These are phyloP conservation scores for Rhineura floridana DNA, from an alignment of 2,113 vertebrate genomes.

Conservation along the genomic window DNA sequence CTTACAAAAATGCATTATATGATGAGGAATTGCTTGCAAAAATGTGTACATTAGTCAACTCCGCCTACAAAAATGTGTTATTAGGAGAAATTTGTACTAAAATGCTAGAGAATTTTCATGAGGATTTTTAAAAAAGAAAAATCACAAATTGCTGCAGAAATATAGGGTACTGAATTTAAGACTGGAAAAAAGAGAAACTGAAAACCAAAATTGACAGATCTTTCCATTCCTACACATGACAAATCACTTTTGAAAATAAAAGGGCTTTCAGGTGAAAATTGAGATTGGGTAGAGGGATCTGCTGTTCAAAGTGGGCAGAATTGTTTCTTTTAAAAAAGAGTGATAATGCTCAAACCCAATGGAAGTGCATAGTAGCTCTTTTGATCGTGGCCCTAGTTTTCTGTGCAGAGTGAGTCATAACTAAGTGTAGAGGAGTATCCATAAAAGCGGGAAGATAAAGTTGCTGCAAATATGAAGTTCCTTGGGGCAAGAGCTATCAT, in stretches of 20 bases:
- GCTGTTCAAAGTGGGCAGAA: neutral
- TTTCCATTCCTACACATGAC: no score
- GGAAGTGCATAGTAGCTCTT: neutral
- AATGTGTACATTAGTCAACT: no score
- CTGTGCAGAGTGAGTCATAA: neutral
- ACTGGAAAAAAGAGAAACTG: no score
- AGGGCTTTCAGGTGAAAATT: neutral
- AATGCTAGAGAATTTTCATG: no score
- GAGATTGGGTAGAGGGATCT: neutral
- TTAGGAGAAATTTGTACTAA: no score
- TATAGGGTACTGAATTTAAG: no score
- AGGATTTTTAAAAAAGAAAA: no score
- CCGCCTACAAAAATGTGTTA: no score
- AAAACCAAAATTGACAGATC: no score
- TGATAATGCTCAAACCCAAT: fast-evolving
- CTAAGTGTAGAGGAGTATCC: neutral
- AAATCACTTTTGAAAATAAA: neutral
- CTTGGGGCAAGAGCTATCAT: neutral
- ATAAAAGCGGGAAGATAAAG: neutral
- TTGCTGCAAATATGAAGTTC: neutral
- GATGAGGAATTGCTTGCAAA: no score
- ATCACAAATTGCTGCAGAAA: no score
- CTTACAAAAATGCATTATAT: no score
- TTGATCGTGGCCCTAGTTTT: neutral
- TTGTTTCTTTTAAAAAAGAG: neutral